Conservation (phyloP, 2,888 invertebrate genomes). For the Volucella inflata region DNA sequence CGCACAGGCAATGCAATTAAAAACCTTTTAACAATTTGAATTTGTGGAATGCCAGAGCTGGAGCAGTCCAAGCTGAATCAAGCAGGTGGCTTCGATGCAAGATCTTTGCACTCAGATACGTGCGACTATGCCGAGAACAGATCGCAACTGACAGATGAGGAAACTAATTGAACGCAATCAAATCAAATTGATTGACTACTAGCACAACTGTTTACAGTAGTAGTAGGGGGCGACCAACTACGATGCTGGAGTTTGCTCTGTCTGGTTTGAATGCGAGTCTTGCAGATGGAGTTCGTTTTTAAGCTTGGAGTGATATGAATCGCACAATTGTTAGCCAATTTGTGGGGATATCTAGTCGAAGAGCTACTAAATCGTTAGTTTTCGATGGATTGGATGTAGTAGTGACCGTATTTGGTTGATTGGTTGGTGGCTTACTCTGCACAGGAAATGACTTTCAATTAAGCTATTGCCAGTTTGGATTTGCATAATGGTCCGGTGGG, state of each 20-base stretch:
- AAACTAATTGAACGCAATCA: slow-evolving; percentile 72
- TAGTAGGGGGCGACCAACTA: slow-evolving; percentile 24
- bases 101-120: slow-evolving; percentile 38
- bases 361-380: slow-evolving; percentile 36
- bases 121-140: slow-evolving; percentile 27
- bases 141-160: slow-evolving; percentile 61
- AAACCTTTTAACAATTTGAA: slow-evolving; percentile 67
- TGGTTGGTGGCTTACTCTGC: slow-evolving; percentile 13
- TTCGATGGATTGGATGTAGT: slow-evolving; percentile 42
- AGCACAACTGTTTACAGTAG: slow-evolving; percentile 15
- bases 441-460: slow-evolving; percentile 71
- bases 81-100: slow-evolving; percentile 65
- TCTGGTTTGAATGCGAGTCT: neutral
- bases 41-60: slow-evolving; percentile 52
- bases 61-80: neutral
- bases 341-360: slow-evolving; percentile 52
- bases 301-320: slow-evolving; percentile 40
- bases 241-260: slow-evolving; percentile 21
- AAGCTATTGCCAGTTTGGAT: slow-evolving; percentile 31
- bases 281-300: neutral
- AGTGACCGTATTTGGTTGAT: slow-evolving; percentile 50
- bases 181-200: slow-evolving; percentile 70
- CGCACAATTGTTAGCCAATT: slow-evolving; percentile 65
- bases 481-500: slow-evolving; percentile 61
- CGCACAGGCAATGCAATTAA: slow-evolving; percentile 62